Evolutionary conservation across 2,797 vertebrate species (phyloP), one percentile per base, ranked within the genome.

Genomic region (Saxicola maurus): DNA sequence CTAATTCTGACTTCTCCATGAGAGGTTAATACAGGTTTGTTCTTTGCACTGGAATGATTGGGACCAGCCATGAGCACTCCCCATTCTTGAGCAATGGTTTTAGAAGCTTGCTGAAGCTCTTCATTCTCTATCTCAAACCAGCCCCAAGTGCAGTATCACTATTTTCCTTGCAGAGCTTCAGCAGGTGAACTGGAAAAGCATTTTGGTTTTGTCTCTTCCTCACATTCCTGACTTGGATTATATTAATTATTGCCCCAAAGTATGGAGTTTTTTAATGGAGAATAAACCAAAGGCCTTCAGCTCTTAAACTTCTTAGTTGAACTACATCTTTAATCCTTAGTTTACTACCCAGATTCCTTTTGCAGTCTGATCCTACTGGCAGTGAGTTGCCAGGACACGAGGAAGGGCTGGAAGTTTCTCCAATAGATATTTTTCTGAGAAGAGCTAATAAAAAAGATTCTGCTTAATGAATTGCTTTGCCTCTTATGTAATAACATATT

Each of bases 381-480:
- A 82, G 35, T 33, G 71, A 84, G 40, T 65, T 88, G 37, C 60
- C 45, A 60, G 56, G 37, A 12, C 9, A 2, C 9, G 16, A 61
- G 49, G 30, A 89, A 38, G 61, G 33, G 33, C 31, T 77, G 61
- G 35, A 43, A 37, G 57, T 60, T 78, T 78, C 59, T 89, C 31
- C 35, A 51, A 25, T 3, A 65, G 69, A 31, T 33, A 3, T 23
- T 83, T 78, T 81, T 56, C 77, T 53, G 40, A 65, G 40, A 52
- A 77, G 68, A 84, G 37, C 35, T 25, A 46, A 46, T 11, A 73
- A 59, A 67, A 72, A 90, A 48, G 13, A 19, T 78, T 77, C 46
- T 76, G 30, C 62, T 90, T 87, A 89, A 91, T 87, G 17, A 80
- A 90, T 89, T 78, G 56, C 62, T 92, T 92, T 57, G 24, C 31